A percentile compares a stretch with the other conserved stretches of the same genome.
Evolutionary conservation across 1,140 invertebrate species (phyloP).

Genomic region (Trichogramma pretiosum): DNA sequence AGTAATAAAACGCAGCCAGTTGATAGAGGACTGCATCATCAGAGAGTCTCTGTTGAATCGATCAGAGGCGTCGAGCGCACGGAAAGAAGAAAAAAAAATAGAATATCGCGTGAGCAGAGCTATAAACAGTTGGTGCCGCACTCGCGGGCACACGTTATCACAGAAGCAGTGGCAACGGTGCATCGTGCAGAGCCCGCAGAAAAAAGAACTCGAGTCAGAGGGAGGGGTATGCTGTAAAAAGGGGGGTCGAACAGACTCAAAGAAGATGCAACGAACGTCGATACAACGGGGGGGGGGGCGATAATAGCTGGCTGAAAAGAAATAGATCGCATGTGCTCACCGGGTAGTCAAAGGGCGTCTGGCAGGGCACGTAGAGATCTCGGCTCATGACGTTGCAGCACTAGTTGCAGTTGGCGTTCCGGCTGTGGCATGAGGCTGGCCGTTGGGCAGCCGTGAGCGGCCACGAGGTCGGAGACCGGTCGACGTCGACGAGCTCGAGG

Average conservation of each 20-base stretch:
- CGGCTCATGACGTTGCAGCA: slow-evolving; percentile 37
- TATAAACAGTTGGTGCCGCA: not conserved
- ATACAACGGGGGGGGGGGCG: not conserved
- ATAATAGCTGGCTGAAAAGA: not conserved
- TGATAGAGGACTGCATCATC: too few species aligned
- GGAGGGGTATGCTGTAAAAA: too few species aligned
- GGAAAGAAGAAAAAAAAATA: not conserved
- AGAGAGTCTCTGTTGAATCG: too few species aligned
- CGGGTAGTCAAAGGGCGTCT: slow-evolving; percentile 40
- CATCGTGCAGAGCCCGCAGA: too few species aligned
- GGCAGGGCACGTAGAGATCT: slow-evolving; percentile 40
- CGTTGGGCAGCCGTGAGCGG: not conserved
- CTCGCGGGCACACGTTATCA: too few species aligned
- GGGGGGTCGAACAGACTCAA: too few species aligned
- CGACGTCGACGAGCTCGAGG: not conserved
- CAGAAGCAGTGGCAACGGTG: too few species aligned
- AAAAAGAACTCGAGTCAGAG: too few species aligned
- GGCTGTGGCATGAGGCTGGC: not conserved
- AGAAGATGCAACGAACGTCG: not conserved
- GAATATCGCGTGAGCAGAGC: not conserved
- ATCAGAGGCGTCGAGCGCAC: too few species aligned
- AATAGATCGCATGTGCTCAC: too few species aligned
- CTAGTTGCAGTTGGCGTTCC: not conserved
- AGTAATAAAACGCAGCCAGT: too few species aligned
- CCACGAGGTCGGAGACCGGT: not conserved